Evolutionary conservation across 2,113 vertebrate genomes (phyloP).

Genomic region (Ochotona princeps): DNA sequence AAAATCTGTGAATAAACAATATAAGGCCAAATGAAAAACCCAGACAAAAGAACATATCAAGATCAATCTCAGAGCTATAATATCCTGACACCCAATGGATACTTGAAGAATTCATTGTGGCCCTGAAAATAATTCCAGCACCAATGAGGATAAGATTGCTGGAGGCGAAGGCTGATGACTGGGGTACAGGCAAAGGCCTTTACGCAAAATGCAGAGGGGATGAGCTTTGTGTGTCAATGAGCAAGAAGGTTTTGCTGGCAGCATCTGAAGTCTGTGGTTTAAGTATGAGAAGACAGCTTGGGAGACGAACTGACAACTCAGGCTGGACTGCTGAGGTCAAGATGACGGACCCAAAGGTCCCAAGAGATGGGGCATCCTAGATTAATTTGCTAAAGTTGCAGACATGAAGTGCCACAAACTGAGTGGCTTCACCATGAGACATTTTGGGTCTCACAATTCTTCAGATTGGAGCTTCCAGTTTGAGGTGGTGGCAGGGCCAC

Average conservation of each 20-base stretch:
- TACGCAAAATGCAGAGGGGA: not conserved
- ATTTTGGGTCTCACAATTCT: not conserved
- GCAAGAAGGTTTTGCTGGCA: not conserved
- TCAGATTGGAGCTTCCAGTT: not conserved
- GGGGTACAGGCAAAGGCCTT: not conserved
- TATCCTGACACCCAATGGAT: constrained; percentile 26
- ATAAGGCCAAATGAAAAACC: constrained; percentile 75
- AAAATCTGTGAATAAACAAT: constrained; percentile 82
- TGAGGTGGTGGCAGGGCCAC: fast-evolving
- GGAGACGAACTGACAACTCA: not conserved
- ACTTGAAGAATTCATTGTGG: not conserved
- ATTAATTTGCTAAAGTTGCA: not conserved
- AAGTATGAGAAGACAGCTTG: not conserved
- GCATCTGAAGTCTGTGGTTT: not conserved
- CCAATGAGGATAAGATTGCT: not conserved
- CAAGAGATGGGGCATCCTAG: not conserved
- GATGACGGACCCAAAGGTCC: not conserved
- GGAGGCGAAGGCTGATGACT: not conserved
- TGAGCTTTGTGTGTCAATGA: not conserved
- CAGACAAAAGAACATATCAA: constrained; percentile 70
- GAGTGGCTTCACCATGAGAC: not conserved
- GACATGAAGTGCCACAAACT: not conserved
- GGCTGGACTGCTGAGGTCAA: not conserved
- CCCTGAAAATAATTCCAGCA: constrained; percentile 5
- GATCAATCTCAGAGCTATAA: constrained; percentile 57